Evolutionary conservation across 1,140 invertebrate genomes (phyloP).

Genomic region (Maconellicoccus hirsutus): DNA sequence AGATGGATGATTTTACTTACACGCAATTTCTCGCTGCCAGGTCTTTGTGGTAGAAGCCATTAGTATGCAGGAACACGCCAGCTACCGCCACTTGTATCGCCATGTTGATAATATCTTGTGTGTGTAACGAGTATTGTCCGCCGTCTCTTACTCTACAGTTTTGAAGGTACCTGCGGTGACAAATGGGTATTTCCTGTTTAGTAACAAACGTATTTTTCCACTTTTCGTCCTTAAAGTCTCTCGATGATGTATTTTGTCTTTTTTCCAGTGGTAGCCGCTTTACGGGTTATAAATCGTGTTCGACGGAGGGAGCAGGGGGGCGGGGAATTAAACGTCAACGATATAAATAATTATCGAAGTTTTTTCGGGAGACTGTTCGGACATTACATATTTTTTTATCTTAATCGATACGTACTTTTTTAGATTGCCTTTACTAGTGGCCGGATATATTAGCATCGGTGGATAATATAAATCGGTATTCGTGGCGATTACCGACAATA

Average conservation of each 20-base stretch:
- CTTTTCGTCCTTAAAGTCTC: no score
- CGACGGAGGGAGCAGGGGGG: no score
- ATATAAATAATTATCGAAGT: no score
- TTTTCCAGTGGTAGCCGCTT: no score
- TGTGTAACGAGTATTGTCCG: conserved; percentile 50
- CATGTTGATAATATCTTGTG: conserved; percentile 79
- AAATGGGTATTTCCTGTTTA: conserved; percentile 15
- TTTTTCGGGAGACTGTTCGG: no score
- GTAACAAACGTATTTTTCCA: no score
- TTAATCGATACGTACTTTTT: conserved; percentile 51
- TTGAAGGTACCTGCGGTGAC: conserved; percentile 44
- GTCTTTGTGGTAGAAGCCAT: conserved; percentile 78
- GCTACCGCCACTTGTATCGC: conserved; percentile 77
- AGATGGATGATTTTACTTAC: conserved; percentile 45
- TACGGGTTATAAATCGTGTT: no score
- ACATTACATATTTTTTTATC: not conserved
- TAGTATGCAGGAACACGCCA: conserved; percentile 75
- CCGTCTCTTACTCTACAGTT: conserved; percentile 46
- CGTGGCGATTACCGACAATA: conserved; percentile 65
- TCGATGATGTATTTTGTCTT: no score
- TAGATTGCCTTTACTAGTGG: conserved; percentile 68
- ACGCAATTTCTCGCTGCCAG: conserved; percentile 79
- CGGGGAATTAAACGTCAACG: no score
- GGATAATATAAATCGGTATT: conserved; percentile 59
- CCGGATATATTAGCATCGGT: conserved; percentile 70